Percentiles rank a stretch among this genome's conserved stretches.
Conservation (phyloP, 2,888 invertebrate species). For the Flabesymbios commensalis region DNA sequence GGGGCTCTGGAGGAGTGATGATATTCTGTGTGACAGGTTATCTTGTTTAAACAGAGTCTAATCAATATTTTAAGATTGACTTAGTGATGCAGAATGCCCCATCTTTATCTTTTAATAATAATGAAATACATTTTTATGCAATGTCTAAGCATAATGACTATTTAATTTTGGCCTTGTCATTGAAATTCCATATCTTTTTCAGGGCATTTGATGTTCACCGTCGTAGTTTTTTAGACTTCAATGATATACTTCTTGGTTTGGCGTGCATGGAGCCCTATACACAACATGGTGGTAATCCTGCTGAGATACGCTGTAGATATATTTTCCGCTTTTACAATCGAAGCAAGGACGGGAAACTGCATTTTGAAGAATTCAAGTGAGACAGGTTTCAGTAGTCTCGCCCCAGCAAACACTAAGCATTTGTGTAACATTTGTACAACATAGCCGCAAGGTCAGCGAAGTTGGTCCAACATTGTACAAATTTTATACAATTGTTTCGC, state of each 20-base stretch:
- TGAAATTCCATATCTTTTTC: constrained; percentile 3
- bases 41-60: no score
- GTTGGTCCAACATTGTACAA: no score
- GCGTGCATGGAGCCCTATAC: constrained; percentile 72
- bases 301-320: constrained; percentile 73
- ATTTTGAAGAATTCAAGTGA: constrained; percentile 65
- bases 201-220: constrained; percentile 58
- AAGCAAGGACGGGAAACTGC: constrained; percentile 44
- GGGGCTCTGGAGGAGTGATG: no score
- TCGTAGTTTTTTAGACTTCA: constrained; percentile 46
- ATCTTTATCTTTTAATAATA: no score
- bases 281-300: constrained; percentile 69
- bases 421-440: no score
- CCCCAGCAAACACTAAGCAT: no score
- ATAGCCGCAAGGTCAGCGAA: no score
- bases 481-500: no score
- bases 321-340: constrained; percentile 68
- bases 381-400: background rate
- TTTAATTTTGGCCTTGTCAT: background rate
- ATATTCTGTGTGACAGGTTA: no score
- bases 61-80: no score
- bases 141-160: background rate
- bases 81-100: no score
- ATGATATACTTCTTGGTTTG: constrained; percentile 66
- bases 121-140: no score